These are phyloP conservation scores for Xestia rhomboidea DNA, from an alignment of 2,888 invertebrate genomes.

Conservation along the genomic window DNA sequence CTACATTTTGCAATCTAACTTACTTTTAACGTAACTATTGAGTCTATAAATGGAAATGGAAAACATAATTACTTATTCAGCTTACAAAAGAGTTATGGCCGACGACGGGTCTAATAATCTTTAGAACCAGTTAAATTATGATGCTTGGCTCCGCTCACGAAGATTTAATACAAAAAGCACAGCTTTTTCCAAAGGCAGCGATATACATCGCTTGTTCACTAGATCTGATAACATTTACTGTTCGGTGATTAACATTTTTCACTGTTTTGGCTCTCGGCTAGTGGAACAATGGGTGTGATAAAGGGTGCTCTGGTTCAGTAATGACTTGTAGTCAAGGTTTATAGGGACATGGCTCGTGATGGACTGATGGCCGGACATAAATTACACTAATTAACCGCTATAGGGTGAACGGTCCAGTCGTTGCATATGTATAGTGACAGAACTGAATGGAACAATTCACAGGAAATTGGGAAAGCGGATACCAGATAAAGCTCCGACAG, in stretches of 20 bases:
- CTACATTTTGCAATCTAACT: slow-evolving; percentile 51
- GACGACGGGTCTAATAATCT: slow-evolving; percentile 24
- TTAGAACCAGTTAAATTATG: slow-evolving; percentile 33
- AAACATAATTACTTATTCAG: slow-evolving; percentile 50
- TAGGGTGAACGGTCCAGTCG: slow-evolving; percentile 71
- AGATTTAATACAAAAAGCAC: slow-evolving; percentile 37
- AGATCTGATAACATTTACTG: slow-evolving; percentile 79
- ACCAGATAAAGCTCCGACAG: slow-evolving; percentile 53
- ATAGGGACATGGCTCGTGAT: slow-evolving; percentile 70
- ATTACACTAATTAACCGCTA: slow-evolving; percentile 79
- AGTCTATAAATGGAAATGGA: slow-evolving; percentile 51
- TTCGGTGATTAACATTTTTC: slow-evolving; percentile 76
- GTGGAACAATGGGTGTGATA: slow-evolving; percentile 68
- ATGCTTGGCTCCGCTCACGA: not conserved
- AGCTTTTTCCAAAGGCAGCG: slow-evolving; percentile 38
- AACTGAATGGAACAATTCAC: slow-evolving; percentile 70
- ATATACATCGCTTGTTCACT: slow-evolving; percentile 60
- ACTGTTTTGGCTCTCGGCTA: slow-evolving; percentile 69
- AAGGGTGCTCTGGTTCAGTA: slow-evolving; percentile 66
- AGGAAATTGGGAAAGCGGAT: slow-evolving; percentile 74
- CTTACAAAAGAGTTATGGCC: slow-evolving; percentile 30
- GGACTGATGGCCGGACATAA: slow-evolving; percentile 76
- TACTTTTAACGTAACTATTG: slow-evolving; percentile 26
- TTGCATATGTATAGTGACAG: slow-evolving; percentile 58
- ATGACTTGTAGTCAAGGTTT: slow-evolving; percentile 69